Base-by-base conservation (phyloP, 2,888 invertebrate species). In the Crossocerus cetratus region DNA sequence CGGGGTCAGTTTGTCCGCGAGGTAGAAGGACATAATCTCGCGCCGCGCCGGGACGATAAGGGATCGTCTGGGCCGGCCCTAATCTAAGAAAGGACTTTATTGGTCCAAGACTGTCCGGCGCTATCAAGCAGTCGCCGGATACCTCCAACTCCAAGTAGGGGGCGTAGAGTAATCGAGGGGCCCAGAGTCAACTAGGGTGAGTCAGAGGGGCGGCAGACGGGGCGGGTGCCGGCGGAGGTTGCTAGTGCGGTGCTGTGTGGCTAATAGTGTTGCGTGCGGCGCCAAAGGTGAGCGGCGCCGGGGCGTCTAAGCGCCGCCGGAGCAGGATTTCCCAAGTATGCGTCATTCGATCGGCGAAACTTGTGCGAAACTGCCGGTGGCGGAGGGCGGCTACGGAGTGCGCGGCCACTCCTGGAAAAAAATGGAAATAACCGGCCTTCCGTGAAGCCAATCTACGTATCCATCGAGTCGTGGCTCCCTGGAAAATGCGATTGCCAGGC, bases 211-310 rank as follows among this genome's bases (percentile, higher is more conserved):
- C 58, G 21, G 53, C 21, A 65, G 44, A 16, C 20, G 43, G 56
- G 20, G 14, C 57, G 20, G 43, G 53, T 42, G 49, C 5, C 14
- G 59, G 57, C 53, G 43, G 43, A 23, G 44, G 42, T 64, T 54
- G 22, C 58, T 58, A 18, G 61, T 64, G 21, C 57, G 49, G 59
- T 43, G 65, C 45, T 73, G 70, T 70, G 76, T 72, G 76, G 78
- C 79, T 86, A 86, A 86, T 83, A 82, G 86, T 79, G 84, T 81
- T 84, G 90, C 90, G 90, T 90, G 90, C 81, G 90, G 89, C 89
- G 89, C 88, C 89, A 81, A 76, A 80, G 81, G 83, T 74, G 84
- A 83, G 84, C 76, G 89, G 89, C 88, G 89, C 87, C 89, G 82
- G 83, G 86, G 86, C 86, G 90, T 90, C 90, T 90, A 84, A 85